Conservation (phyloP, 2,113 vertebrate genomes). For the Cynocephalus volans region DNA sequence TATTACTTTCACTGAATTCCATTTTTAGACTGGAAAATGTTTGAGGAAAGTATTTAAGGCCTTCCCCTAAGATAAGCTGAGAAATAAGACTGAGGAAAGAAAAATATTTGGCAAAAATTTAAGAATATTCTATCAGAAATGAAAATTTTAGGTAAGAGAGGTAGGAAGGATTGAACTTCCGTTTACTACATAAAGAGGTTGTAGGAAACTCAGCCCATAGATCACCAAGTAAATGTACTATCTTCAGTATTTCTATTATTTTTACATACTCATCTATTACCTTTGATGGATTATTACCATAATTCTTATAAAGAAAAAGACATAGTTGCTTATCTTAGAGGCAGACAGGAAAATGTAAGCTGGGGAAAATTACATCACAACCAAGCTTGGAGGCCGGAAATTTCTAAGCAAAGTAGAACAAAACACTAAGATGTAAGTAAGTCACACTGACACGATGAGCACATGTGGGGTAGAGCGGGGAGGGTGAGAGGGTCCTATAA, state of each 20-base stretch:
- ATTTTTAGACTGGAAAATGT: not conserved
- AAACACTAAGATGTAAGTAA: not conserved
- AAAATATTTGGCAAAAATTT: not conserved
- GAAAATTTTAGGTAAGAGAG: not conserved
- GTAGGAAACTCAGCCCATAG: not conserved
- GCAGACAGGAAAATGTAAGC: not conserved
- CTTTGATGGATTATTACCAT: not conserved
- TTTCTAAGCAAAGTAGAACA: not conserved
- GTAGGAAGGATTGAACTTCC: not conserved
- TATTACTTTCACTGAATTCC: not conserved
- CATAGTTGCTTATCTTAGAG: not conserved
- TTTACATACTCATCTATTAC: constrained; percentile 18
- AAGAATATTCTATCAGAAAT: constrained; percentile 33
- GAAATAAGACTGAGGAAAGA: not conserved
- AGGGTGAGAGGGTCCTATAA: not conserved
- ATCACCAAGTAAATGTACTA: not conserved
- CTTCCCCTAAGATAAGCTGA: constrained; percentile 40
- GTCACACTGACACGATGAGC: not conserved
- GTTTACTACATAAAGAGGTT: constrained; percentile 27
- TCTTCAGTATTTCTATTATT: not conserved
- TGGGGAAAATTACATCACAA: not conserved
- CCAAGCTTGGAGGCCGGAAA: not conserved
- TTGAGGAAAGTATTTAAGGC: not conserved
- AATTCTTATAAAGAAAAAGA: constrained; percentile 32
- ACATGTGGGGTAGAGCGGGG: not conserved